Evolutionary conservation across 92 coral and sea anemone genomes (phyloP).

Genomic region (Palythoa caribaeorum): DNA sequence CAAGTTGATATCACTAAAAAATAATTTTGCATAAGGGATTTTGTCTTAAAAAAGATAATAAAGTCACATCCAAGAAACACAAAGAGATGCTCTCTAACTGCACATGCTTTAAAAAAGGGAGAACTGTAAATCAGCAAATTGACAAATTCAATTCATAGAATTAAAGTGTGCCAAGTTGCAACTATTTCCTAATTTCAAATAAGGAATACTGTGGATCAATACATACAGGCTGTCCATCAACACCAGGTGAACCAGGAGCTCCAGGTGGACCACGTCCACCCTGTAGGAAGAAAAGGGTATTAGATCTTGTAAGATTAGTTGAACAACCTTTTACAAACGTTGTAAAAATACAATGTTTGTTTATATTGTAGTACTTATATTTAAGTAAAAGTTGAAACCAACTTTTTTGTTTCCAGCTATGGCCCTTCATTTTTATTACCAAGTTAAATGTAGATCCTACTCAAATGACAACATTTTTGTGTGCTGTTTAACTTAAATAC

Average conservation of each 20-base stretch:
- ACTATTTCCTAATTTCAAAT: neutral
- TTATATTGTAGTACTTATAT: neutral
- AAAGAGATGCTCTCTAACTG: no score
- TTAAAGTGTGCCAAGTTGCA: neutral
- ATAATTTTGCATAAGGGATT: no score
- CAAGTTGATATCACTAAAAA: no score
- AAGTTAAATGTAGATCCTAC: no score
- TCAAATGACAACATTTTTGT: no score
- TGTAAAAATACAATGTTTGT: neutral
- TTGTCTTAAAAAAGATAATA: no score
- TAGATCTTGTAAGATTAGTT: neutral
- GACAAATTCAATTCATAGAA: neutral
- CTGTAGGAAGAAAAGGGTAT: neutral
- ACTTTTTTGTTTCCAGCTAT: no score
- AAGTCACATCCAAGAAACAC: no score
- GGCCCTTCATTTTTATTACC: no score
- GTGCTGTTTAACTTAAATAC: no score
- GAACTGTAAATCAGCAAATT: no score
- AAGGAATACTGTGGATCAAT: neutral
- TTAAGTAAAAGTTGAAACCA: neutral
- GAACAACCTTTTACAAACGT: neutral
- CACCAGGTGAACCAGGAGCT: neutral
- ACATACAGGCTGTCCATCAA: slow-evolving; percentile 37
- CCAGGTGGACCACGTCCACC: slow-evolving; percentile 46
- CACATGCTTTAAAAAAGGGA: no score